phyloP scores from a whole-genome alignment of 2,797 vertebrate genomes.

The Decapterus maruadsi region DNA sequence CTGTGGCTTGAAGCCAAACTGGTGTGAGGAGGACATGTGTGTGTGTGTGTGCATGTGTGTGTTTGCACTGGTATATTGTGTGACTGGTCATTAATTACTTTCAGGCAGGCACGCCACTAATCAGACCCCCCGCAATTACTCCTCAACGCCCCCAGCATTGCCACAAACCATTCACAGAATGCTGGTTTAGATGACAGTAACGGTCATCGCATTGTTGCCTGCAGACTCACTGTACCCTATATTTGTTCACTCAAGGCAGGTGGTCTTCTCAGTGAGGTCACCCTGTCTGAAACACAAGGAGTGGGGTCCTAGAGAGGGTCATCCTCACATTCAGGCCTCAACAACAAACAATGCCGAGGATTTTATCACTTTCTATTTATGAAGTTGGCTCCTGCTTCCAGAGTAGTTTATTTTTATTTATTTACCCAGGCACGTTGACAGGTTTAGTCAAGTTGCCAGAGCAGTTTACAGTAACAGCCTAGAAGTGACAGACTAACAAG shows the following conservation, averaged over 20 bases:
- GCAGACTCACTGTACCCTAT: slow-evolving; percentile 67
- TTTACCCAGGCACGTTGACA: not conserved
- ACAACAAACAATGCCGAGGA: slow-evolving; percentile 47
- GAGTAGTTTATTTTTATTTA: slow-evolving; percentile 17
- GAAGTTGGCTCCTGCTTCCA: slow-evolving; percentile 11
- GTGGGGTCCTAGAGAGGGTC: slow-evolving; percentile 52
- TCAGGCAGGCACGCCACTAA: slow-evolving; percentile 56
- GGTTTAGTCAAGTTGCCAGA: not conserved
- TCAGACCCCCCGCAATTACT: slow-evolving; percentile 70
- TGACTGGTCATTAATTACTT: slow-evolving; percentile 72
- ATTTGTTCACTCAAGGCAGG: slow-evolving; percentile 75
- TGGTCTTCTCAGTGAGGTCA: slow-evolving; percentile 78
- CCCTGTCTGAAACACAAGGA: slow-evolving; percentile 67
- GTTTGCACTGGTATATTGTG: slow-evolving; percentile 57
- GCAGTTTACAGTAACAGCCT: not conserved
- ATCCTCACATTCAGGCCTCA: slow-evolving; percentile 40
- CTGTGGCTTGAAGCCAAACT: slow-evolving; percentile 59
- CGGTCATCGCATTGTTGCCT: slow-evolving; percentile 73
- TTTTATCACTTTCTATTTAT: slow-evolving; percentile 59
- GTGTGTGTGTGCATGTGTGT: slow-evolving; percentile 40
- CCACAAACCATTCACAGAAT: slow-evolving; percentile 37
- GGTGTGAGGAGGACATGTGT: slow-evolving; percentile 32
- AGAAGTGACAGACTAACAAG: not conserved
- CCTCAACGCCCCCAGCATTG: slow-evolving; percentile 51
- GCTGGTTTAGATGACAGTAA: slow-evolving; percentile 72